A percentile compares a stretch with the other conserved stretches of the same genome.
Evolutionary conservation across 2,113 vertebrate species (phyloP).

Genomic region (Chaetura pelagica): DNA sequence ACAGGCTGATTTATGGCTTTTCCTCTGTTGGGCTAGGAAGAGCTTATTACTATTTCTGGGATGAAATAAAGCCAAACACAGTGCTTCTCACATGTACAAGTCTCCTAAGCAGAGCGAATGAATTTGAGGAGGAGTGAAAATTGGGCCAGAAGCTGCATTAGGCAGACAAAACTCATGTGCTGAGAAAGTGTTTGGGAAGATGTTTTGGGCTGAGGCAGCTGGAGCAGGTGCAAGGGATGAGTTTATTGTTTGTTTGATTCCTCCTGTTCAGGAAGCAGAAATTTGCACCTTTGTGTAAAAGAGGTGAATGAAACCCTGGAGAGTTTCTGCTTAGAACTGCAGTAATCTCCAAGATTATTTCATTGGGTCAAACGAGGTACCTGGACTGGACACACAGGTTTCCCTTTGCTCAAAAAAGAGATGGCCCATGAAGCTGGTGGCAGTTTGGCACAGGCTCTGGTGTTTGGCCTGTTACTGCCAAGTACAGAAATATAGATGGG

Average conservation of each 20-base stretch:
- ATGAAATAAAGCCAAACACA: neutral
- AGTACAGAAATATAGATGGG: neutral
- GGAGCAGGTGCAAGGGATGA: neutral
- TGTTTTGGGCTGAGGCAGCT: neutral
- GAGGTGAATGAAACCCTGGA: neutral
- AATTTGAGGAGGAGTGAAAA: neutral
- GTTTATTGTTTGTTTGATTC: neutral
- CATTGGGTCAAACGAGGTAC: neutral
- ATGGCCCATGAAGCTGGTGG: accelerated
- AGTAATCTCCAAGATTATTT: neutral
- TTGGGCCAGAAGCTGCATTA: neutral
- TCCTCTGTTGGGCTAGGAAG: neutral
- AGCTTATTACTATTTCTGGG: neutral
- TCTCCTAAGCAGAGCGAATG: neutral
- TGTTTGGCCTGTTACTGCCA: neutral
- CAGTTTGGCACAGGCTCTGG: neutral
- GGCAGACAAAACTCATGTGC: neutral
- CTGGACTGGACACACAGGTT: neutral
- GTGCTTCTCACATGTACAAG: neutral
- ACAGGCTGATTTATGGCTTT: neutral
- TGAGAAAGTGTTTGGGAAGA: neutral
- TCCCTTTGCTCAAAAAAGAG: neutral
- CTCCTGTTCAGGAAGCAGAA: neutral
- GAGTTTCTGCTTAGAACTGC: neutral
- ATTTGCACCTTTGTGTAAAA: neutral